These are phyloP conservation scores for Crioceris asparagi DNA, from an alignment of 2,888 invertebrate genomes.

Conservation along the genomic window DNA sequence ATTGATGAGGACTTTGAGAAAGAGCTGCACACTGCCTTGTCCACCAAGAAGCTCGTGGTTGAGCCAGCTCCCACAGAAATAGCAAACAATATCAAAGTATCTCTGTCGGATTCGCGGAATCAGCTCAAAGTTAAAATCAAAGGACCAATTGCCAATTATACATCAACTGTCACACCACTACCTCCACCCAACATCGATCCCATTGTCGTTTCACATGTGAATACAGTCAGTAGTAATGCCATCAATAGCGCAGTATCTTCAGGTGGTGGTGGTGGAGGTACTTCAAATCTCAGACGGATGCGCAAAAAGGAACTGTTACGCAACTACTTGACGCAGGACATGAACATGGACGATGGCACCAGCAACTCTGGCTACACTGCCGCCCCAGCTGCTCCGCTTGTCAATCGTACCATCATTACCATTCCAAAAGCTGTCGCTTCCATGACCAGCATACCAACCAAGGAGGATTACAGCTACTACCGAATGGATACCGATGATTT, in stretches of 20 bases:
- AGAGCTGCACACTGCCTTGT: slow-evolving; percentile 57
- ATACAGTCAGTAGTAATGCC: slow-evolving; percentile 38
- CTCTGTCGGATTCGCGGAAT: slow-evolving; percentile 69
- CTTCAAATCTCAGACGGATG: slow-evolving; percentile 73
- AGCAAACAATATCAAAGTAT: slow-evolving; percentile 53
- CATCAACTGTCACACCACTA: slow-evolving; percentile 48
- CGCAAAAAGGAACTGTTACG: slow-evolving; percentile 79
- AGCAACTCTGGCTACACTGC: slow-evolving; percentile 45
- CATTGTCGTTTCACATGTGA: slow-evolving; percentile 37
- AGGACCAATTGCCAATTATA: slow-evolving; percentile 73
- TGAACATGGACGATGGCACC: slow-evolving; percentile 71
- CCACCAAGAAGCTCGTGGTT: slow-evolving; percentile 44
- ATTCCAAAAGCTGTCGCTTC: slow-evolving; percentile 85
- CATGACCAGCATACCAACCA: slow-evolving; percentile 76
- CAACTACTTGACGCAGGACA: slow-evolving; percentile 77
- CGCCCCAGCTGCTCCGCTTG: slow-evolving; percentile 46
- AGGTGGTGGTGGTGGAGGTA: slow-evolving; percentile 41
- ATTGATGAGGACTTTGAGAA: slow-evolving; percentile 73
- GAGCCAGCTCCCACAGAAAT: slow-evolving; percentile 38
- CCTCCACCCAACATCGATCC: slow-evolving; percentile 45
- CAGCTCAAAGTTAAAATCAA: slow-evolving; percentile 86
- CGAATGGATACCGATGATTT: slow-evolving; percentile 37
- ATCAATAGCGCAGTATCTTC: slow-evolving; percentile 26
- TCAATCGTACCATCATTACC: slow-evolving; percentile 62
- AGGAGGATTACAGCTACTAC: slow-evolving; percentile 67